Base-by-base conservation (phyloP, 35 echinoderm and acorn worm species). In the Diadema setosum region DNA sequence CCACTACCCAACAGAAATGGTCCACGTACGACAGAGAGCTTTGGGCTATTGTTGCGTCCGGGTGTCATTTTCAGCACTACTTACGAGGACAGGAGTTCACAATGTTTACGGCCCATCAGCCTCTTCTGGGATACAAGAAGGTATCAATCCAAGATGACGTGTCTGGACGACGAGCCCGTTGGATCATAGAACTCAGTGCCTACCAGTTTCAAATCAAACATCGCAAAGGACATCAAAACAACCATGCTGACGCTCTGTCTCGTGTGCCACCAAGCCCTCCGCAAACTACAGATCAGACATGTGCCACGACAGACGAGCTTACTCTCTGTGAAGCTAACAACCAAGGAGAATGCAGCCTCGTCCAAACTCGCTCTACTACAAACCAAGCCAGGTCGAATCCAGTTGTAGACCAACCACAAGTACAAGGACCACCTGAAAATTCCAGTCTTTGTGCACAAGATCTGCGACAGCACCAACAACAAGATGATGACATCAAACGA, bases 61-160 rank as follows among this genome's bases (percentile, higher is more conserved):
- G 83, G 8, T 31, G 80, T 17, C 56, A 90, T 17, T 92, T 92
- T 32, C 17, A 44, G 4, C 81, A 90, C 31, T 90, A 90, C 46
- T 64, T 85, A 8, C 3, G 36, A 2, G 78, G 39, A 26, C 41
- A 49, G 21, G 31, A 56, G 25, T 91, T 91, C 36, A 61, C 57
- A 31, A 85, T 91, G 76, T 40, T 84, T 18, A 85, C 82, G 3
- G 89, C 84, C 40, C 89, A 91, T 34, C 45, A 84, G 36, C 64
- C 82, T 0, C 46, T 91, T 2, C 0, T 30, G n/a, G 39, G 64
- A 32, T 58, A 70, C 0, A 31, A 37, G 8, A 73, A 49, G 42
- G 34, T 78, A 2, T 40, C 60, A 15, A 45, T 75, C 2, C 15
- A 84, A 85, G 56, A 85, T 46, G 87, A 89, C 20, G 30, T 49